Conservation (phyloP, 1,140 invertebrate genomes). For the Drosophila trapezifrons region DNA sequence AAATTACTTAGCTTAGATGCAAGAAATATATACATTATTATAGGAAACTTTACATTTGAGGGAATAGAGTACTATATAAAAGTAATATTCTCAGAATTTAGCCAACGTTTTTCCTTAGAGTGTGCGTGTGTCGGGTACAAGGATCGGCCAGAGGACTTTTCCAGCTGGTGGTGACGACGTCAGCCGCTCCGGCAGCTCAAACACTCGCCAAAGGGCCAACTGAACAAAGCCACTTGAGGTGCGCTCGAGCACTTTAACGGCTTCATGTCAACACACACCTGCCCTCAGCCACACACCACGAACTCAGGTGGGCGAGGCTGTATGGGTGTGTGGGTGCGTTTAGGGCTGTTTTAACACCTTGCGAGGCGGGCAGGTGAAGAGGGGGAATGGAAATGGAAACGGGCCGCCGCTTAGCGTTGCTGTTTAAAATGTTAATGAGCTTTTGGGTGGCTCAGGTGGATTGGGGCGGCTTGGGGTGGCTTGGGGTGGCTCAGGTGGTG, state of each 20-base stretch:
- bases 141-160: slow-evolving; percentile 7
- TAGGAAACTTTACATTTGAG: neutral
- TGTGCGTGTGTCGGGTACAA: neutral
- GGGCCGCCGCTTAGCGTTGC: slow-evolving; percentile 71
- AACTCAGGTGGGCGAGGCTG: slow-evolving; percentile 26
- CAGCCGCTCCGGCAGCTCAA: slow-evolving; percentile 55
- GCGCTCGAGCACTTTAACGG: slow-evolving; percentile 80
- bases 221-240: slow-evolving; percentile 82
- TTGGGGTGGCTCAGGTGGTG: slow-evolving; percentile 20
- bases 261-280: slow-evolving; percentile 74
- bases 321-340: slow-evolving; percentile 51
- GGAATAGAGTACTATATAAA: no score
- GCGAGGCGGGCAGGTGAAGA: slow-evolving; percentile 23
- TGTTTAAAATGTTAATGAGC: slow-evolving; percentile 83
- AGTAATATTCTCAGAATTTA: neutral
- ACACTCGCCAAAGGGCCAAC: slow-evolving; percentile 77
- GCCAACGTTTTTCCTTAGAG: neutral
- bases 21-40: no score
- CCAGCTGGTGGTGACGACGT: slow-evolving; percentile 24
- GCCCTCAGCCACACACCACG: slow-evolving; percentile 16
- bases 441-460: slow-evolving; percentile 61
- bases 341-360: slow-evolving; percentile 81
- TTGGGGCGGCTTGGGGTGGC: slow-evolving; percentile 8
- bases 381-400: slow-evolving; percentile 39
- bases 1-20: no score